Evolutionary conservation across 2,113 vertebrate species (phyloP).

Genomic region (Fulica atra): DNA sequence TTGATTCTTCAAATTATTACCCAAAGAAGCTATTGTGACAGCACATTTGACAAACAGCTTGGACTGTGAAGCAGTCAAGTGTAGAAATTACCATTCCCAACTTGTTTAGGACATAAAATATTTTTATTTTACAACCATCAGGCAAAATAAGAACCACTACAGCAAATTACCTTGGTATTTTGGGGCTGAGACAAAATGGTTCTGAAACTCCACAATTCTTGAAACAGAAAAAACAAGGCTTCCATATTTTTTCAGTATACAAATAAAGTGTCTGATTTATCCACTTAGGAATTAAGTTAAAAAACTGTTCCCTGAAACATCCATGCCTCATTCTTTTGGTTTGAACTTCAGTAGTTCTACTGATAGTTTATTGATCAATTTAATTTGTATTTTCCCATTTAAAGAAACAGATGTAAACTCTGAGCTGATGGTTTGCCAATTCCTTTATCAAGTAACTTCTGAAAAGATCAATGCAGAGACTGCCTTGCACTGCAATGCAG

Average conservation of each 20-base stretch:
- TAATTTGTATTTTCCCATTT: background rate
- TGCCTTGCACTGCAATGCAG: background rate
- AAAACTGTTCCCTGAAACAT: background rate
- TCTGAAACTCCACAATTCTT: background rate
- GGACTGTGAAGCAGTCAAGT: background rate
- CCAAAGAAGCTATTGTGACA: conserved; percentile 34
- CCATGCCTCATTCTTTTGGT: background rate
- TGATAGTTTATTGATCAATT: background rate
- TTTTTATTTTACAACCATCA: conserved; percentile 22
- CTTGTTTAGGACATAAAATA: conserved; percentile 9
- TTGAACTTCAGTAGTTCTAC: background rate
- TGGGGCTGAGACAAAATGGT: background rate
- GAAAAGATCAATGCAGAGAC: background rate
- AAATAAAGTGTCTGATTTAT: background rate
- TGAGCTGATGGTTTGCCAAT: background rate
- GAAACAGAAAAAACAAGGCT: background rate
- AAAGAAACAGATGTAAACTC: background rate
- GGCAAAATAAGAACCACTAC: background rate
- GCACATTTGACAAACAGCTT: background rate
- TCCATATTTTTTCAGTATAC: background rate
- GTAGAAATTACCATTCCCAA: background rate
- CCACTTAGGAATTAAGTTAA: background rate
- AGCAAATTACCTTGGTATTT: background rate
- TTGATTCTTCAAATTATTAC: conserved; percentile 59
- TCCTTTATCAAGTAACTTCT: background rate